Base-by-base conservation (phyloP, 2,797 vertebrate genomes). In the Delichon dasypus region DNA sequence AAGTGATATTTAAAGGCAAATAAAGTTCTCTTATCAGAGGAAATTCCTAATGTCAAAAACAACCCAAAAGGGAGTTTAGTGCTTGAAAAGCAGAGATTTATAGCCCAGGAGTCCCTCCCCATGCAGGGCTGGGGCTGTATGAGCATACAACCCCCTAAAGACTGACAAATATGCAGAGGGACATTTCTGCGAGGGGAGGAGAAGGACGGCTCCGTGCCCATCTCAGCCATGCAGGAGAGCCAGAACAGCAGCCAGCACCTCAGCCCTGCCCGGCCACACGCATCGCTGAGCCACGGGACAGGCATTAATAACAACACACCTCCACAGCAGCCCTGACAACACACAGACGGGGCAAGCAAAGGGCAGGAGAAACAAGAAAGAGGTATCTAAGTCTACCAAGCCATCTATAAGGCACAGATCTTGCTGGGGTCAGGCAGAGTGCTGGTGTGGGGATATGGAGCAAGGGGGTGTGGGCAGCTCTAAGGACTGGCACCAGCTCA, bases 1-100 rank as follows among this genome's bases (percentile, higher is more conserved):
- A 94, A 97, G 83, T 58, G 93, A 93, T 97, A 95, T 94, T 96
- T 96, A 93, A 96, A 92, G 88, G 81, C 94, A 96, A 93, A 93
- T 88, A 88, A 94, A 89, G 67, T 88, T 79, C 79, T 91, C 93
- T 97, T 96, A 97, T 94, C 96, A 17, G 85, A 82, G 82, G 95
- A 91, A 96, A 96, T 95, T 94, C 89, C 93, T 96, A 67, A 96
- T 8, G 81, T 94, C 91, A 95, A 81, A 90, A 96, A 60, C 84
- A 96, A 51, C 30, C 61, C 88, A 83, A 73, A 85, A 90, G 94
- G 94, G 94, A 96, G 88, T 90, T 80, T 7, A 78, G 36, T 47
- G 53, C 66, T 83, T 79, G 64, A 79, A 85, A 82, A 60, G 73
- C 64, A 47, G 76, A 93, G 88, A 95, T 93, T 93, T 90, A 93